Conservation (phyloP, 2,797 vertebrate species). For the Spinus olivaceus region DNA sequence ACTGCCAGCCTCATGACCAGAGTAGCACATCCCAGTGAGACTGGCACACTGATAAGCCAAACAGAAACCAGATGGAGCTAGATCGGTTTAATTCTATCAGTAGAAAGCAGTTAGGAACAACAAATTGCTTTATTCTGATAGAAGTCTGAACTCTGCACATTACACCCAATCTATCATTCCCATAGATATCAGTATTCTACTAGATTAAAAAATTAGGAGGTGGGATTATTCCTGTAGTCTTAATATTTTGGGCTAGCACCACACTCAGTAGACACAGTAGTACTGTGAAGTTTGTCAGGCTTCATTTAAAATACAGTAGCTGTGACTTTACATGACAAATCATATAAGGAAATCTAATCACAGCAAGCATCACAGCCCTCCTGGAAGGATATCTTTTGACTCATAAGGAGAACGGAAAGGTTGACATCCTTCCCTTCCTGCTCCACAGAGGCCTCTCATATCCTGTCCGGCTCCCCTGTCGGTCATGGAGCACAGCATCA, state of each 20-base stretch:
- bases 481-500: rapidly evolving
- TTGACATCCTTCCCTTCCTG: conserved; percentile 1
- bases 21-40: not conserved
- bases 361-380: not conserved
- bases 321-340: not conserved
- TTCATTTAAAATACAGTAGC: not conserved
- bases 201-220: not conserved
- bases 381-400: not conserved
- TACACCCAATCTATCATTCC: not conserved
- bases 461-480: not conserved
- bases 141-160: not conserved
- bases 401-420: conserved; percentile 38
- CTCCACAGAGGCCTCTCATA: not conserved
- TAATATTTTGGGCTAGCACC: not conserved
- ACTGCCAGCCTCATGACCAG: not conserved
- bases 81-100: not conserved
- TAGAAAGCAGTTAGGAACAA: not conserved
- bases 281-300: not conserved
- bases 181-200: not conserved
- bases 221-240: not conserved
- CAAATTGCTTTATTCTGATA: not conserved
- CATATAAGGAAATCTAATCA: not conserved
- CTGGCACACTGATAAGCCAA: not conserved
- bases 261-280: not conserved
- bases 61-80: not conserved